A percentile compares a stretch with the other conserved stretches of the same genome.
Evolutionary conservation across 1,140 invertebrate genomes (phyloP).

Genomic region (Drosophila orena): DNA sequence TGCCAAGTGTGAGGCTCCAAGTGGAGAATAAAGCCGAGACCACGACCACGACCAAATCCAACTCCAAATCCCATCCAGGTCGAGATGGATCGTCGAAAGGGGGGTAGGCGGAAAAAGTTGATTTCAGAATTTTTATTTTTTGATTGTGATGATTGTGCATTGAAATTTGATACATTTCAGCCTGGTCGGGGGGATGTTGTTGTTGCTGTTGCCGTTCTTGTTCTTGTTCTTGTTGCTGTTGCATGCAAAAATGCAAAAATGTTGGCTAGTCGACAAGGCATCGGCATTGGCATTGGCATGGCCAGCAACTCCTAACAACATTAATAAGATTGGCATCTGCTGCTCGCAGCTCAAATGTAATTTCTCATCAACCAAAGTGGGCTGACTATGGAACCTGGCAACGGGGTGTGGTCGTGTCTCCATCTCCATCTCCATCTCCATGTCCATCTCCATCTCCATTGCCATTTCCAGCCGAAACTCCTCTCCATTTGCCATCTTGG

Average conservation of each 20-base stretch:
- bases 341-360: constrained; percentile 81
- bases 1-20: constrained; percentile 62
- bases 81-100: not conserved
- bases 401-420: constrained; percentile 60
- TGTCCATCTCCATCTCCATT: constrained; percentile 14
- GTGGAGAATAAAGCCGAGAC: constrained; percentile 33
- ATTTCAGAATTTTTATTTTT: constrained; percentile 83
- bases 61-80: constrained; percentile 17
- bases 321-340: constrained; percentile 83
- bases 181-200: constrained; percentile 34
- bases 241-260: constrained; percentile 68
- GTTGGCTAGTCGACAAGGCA: constrained; percentile 82
- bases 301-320: constrained; percentile 71
- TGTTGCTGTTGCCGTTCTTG: constrained; percentile 30
- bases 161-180: constrained; percentile 82
- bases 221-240: constrained; percentile 42
- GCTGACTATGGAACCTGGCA: constrained; percentile 37
- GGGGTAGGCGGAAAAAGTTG: constrained; percentile 46
- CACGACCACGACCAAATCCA: constrained; percentile 22
- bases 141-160: constrained; percentile 84
- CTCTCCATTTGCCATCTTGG: constrained; percentile 19
- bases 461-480: not conserved
- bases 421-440: not conserved
- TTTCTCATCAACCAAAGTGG: constrained; percentile 81
- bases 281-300: constrained; percentile 49